Conservation (phyloP, 2,797 vertebrate species). For the Hyperoplus immaculatus region DNA sequence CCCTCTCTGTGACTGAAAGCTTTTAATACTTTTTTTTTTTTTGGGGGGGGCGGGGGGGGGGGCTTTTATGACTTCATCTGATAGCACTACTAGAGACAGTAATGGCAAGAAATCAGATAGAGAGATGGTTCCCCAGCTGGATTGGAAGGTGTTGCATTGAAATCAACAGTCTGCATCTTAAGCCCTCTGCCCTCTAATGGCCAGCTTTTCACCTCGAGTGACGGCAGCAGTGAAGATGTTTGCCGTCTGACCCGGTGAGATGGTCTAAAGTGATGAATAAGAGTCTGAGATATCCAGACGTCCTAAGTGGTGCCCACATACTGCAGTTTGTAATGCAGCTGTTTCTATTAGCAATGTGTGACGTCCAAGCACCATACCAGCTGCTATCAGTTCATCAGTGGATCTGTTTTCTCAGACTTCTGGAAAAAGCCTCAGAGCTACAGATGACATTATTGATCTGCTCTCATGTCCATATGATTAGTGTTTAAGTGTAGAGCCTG, state of each 20-base stretch:
- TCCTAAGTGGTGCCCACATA: neutral
- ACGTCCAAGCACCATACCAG: neutral
- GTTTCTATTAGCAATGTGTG: neutral
- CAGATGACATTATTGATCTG: too few species aligned
- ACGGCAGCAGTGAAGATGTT: neutral
- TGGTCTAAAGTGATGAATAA: neutral
- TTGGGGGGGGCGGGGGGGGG: too few species aligned
- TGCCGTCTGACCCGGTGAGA: neutral
- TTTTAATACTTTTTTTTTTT: neutral
- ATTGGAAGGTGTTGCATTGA: neutral
- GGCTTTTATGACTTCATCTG: neutral
- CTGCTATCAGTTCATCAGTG: neutral
- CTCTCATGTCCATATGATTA: neutral
- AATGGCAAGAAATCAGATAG: conserved; percentile 5
- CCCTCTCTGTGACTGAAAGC: conserved; percentile 5
- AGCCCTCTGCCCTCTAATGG: neutral
- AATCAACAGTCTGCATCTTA: neutral
- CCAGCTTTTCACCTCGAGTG: neutral
- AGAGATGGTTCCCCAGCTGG: neutral
- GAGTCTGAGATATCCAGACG: neutral
- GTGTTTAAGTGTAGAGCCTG: neutral
- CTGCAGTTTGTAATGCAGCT: neutral
- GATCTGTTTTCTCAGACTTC: neutral
- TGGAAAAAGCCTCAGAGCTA: neutral
- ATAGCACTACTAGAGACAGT: conserved; percentile 1